Evolutionary conservation across 2,113 vertebrate genomes (phyloP).

Genomic region (Amblyornis subalaris): DNA sequence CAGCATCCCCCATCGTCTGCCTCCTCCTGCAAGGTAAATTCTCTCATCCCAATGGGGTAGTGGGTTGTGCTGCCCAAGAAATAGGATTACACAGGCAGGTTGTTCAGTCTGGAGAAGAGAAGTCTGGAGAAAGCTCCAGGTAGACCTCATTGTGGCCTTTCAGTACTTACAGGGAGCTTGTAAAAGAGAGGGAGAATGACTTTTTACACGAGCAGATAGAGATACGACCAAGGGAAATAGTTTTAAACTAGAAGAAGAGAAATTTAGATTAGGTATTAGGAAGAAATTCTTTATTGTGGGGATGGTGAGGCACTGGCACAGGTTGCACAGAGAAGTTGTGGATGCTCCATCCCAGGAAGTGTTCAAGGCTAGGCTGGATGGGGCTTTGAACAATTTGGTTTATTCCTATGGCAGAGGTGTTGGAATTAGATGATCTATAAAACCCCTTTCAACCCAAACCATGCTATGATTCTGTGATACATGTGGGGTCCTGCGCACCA

Average conservation of each 20-base stretch:
- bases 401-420: background rate
- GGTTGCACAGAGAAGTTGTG: background rate
- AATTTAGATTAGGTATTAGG: background rate
- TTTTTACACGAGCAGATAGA: background rate
- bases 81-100: background rate
- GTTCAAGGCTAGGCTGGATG: background rate
- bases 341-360: background rate
- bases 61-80: background rate
- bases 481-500: fast-evolving
- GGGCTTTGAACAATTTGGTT: background rate
- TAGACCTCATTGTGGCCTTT: background rate
- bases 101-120: background rate
- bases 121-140: background rate
- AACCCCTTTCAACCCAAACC: background rate
- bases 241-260: background rate
- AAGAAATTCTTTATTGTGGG: background rate
- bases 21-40: fast-evolving
- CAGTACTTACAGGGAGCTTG: background rate
- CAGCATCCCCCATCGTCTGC: fast-evolving
- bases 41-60: background rate
- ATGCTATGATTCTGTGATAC: background rate
- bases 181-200: background rate
- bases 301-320: background rate
- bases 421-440: background rate
- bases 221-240: background rate